Evolutionary conservation across 37 sponge, comb jelly and placozoan genomes (phyloP).

Genomic region (Ephydatia muelleri): DNA sequence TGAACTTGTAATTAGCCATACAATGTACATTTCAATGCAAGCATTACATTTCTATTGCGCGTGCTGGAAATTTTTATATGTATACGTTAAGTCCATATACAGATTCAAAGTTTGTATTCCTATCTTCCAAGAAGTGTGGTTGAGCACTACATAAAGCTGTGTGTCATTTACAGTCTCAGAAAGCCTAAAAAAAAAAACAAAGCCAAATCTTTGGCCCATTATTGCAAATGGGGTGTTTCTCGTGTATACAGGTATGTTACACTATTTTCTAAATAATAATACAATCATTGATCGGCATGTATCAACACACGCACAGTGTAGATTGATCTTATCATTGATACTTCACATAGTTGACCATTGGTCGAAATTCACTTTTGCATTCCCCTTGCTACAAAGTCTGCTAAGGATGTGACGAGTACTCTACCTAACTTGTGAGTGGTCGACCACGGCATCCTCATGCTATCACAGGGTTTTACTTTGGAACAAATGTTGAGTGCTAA

Average conservation of each 20-base stretch:
- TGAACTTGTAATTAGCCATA: too few relatives aligned
- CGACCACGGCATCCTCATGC: slow-evolving; percentile 32
- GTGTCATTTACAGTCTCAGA: background rate
- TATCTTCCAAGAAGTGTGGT: background rate
- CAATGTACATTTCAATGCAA: too few relatives aligned
- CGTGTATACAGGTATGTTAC: background rate
- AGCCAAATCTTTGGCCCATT: background rate
- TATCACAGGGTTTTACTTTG: slow-evolving; percentile 24
- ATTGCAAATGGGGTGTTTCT: background rate
- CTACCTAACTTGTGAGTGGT: slow-evolving; percentile 38
- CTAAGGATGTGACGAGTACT: slow-evolving; percentile 4
- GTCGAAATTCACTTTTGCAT: slow-evolving; percentile 45
- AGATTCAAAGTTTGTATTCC: background rate
- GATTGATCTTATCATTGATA: slow-evolving; percentile 31
- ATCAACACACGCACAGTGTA: background rate
- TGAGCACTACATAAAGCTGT: background rate
- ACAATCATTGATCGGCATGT: too few relatives aligned
- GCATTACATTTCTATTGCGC: too few relatives aligned
- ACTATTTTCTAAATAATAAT: background rate
- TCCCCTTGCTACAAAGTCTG: slow-evolving; percentile 2
- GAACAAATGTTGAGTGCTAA: slow-evolving; percentile 18
- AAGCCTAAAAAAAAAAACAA: background rate
- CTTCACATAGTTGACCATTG: slow-evolving; percentile 31
- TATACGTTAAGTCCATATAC: too few relatives aligned
- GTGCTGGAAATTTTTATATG: too few relatives aligned